Base-by-base conservation (phyloP, 2,888 invertebrate species). In the Eupithecia pulchellata region DNA sequence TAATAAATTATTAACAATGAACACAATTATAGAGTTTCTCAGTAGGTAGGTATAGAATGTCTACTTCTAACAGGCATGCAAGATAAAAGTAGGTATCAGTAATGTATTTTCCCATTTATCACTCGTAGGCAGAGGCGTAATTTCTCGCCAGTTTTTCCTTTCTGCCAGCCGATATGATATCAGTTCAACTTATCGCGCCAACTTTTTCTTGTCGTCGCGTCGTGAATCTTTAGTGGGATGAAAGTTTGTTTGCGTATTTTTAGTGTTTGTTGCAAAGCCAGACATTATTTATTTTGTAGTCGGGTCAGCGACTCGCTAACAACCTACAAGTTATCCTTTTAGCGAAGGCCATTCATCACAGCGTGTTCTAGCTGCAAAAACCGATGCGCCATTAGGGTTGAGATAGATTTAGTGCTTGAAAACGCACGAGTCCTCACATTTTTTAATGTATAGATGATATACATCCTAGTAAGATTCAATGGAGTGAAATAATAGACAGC, bases 341-440 rank as follows among this genome's bases (percentile, higher is more conserved):
- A 47, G 61, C 68, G 63, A 30, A 57, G 66, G 65, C 67, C 73
- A 77, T 78, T 73, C 75, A 78, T 78, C 78, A 77, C 75, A 66
- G 71, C 29, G 63, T 68, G 20, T 66, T 72, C 74, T 77, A 71
- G 77, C 77, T 78, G 74, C 72, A 78, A 78, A 78, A 78, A 77
- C 74, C 52, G 52, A 52, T 61, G 63, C 71, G 69, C 69, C 72
- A 71, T 69, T 71, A 71, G 34, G 61, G 61, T 61, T 32, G 32
- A 57, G 20, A 8, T 14, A 20, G 20, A 20, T 34, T 34, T 20
- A 14, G n/a, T 13, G 25, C 34, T 61, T 34, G 25, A 8, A 61
- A 13, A 30, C 58, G 58, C 58, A 32, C 29, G 5, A 29, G 14
- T 13, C 57, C 1, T 57, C 14, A 27, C 4, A 42, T 34, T 34